These are phyloP conservation scores for Periphyllus acericola DNA, from an alignment of 2,888 invertebrate genomes.

Conservation along the genomic window DNA sequence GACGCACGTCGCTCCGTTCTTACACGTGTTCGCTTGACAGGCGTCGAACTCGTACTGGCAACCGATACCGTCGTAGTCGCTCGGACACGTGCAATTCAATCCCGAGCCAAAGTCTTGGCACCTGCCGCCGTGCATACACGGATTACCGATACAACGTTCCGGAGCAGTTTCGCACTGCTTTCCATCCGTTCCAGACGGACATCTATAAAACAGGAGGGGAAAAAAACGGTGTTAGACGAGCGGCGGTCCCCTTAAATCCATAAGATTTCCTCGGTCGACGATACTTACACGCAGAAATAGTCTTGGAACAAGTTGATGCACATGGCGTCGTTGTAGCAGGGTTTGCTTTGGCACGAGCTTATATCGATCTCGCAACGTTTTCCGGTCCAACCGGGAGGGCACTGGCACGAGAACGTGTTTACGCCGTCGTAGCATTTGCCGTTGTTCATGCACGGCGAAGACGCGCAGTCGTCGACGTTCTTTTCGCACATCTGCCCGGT, in stretches of 20 bases:
- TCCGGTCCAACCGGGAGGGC: slow-evolving; percentile 88
- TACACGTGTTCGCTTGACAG: slow-evolving; percentile 88
- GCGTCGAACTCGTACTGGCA: slow-evolving; percentile 95
- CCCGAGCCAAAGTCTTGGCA: slow-evolving; percentile 97
- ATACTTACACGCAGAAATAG: slow-evolving; percentile 87
- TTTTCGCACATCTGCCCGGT: slow-evolving; percentile 74
- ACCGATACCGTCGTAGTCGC: slow-evolving; percentile 86
- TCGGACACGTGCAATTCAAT: slow-evolving; percentile 90
- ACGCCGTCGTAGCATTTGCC: slow-evolving; percentile 88
- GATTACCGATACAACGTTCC: slow-evolving; percentile 91
- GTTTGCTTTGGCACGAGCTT: slow-evolving; percentile 84
- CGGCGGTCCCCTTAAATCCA: not conserved
- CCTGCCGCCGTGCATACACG: slow-evolving; percentile 95
- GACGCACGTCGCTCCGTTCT: slow-evolving; percentile 91
- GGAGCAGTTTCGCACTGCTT: slow-evolving; percentile 97
- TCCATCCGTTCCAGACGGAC: slow-evolving; percentile 94
- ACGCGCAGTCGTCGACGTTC: slow-evolving; percentile 88
- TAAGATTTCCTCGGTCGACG: not conserved
- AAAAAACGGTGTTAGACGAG: slow-evolving; percentile 63
- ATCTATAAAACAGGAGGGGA: slow-evolving; percentile 72
- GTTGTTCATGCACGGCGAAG: slow-evolving; percentile 87
- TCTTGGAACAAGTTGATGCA: slow-evolving; percentile 93
- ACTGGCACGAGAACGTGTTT: slow-evolving; percentile 83
- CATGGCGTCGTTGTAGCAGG: slow-evolving; percentile 91
- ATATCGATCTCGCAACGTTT: slow-evolving; percentile 86